Conservation (phyloP, 2,797 vertebrate species). For the Halcyon leucocephala region DNA sequence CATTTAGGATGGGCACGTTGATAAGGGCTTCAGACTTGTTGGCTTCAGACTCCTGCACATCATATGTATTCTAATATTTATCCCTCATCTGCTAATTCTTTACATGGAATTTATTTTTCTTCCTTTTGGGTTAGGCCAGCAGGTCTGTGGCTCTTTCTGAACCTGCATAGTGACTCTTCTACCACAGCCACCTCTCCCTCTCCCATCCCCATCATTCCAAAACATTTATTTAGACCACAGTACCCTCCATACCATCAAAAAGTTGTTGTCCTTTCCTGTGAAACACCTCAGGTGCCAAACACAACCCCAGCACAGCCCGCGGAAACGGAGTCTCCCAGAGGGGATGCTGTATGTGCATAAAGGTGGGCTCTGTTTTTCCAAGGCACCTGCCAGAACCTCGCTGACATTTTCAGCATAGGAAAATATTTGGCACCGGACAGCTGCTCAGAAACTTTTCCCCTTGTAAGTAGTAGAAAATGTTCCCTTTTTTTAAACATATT, state of each 20-base stretch:
- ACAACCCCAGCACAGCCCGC: not conserved
- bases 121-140: not conserved
- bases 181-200: not conserved
- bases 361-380: conserved; percentile 47
- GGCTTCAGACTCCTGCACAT: not conserved
- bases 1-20: not conserved
- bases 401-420: conserved; percentile 51
- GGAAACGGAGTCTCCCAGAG: conserved; percentile 37
- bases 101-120: not conserved
- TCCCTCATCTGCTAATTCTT: not conserved
- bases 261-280: conserved; percentile 38
- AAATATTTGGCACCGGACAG: conserved; percentile 60
- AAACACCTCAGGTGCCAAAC: conserved; percentile 56
- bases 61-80: not conserved
- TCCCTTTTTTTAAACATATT: not conserved
- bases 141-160: not conserved
- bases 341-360: conserved; percentile 15
- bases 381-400: conserved; percentile 47
- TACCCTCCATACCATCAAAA: not conserved
- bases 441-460: conserved; percentile 25
- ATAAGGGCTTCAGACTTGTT: not conserved
- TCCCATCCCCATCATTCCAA: not conserved
- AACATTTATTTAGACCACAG: not conserved
- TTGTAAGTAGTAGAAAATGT: conserved; percentile 38
- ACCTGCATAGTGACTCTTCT: not conserved